A percentile compares a stretch with the other conserved stretches of the same genome.
These are phyloP conservation scores for Rissa tridactyla DNA, from an alignment of 2,113 vertebrate species.

Conservation along the genomic window DNA sequence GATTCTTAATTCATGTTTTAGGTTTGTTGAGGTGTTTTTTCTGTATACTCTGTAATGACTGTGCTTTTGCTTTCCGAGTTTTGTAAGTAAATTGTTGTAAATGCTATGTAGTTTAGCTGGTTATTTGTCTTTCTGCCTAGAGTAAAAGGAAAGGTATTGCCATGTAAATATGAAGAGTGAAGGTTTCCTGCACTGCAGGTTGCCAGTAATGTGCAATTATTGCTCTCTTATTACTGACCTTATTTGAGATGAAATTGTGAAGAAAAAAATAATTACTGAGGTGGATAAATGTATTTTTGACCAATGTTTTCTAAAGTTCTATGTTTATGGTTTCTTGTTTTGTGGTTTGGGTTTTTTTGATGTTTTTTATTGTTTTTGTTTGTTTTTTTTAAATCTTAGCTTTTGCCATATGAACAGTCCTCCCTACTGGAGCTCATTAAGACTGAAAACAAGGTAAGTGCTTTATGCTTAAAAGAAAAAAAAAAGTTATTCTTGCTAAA, in stretches of 20 bases:
- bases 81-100: background rate
- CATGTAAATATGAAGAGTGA: background rate
- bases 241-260: background rate
- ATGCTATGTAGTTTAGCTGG: background rate
- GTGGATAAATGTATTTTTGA: background rate
- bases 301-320: background rate
- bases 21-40: background rate
- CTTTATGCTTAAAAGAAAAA: background rate
- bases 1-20: background rate
- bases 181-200: background rate
- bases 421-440: constrained; percentile 94
- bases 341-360: background rate
- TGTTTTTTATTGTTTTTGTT: background rate
- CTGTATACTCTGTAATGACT: background rate
- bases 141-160: background rate
- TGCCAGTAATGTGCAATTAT: background rate
- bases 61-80: background rate
- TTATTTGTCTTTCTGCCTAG: background rate
- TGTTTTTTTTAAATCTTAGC: constrained; percentile 70
- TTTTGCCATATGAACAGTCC: constrained; percentile 94
- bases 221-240: background rate
- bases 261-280: background rate
- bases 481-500: background rate
- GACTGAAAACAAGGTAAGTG: constrained; percentile 95
- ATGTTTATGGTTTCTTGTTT: background rate